phyloP scores from a whole-genome alignment of 2,113 vertebrate genomes.

The Rallus limicola region DNA sequence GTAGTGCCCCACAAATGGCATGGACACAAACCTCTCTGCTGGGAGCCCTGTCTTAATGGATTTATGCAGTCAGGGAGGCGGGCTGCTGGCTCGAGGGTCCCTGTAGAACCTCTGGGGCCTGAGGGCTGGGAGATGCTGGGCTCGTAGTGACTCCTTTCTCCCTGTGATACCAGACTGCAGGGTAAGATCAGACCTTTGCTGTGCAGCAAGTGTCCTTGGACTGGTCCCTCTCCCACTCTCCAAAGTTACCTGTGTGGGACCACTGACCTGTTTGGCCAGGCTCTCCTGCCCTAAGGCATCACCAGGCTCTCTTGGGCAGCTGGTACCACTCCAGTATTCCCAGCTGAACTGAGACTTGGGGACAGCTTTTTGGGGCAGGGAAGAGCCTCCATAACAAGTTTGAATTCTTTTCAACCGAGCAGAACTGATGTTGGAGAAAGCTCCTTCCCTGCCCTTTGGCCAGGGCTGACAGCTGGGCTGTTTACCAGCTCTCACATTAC shows the following conservation, averaged over 20 bases:
- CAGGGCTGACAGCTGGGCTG: not conserved
- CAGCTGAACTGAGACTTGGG: not conserved
- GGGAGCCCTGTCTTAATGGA: not conserved
- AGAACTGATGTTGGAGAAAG: constrained; percentile 29
- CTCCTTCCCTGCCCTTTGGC: constrained; percentile 8
- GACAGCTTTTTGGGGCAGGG: not conserved
- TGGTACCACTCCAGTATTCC: not conserved
- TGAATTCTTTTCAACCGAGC: not conserved
- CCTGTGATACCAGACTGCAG: accelerated
- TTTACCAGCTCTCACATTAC: constrained; percentile 62
- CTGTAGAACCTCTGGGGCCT: not conserved
- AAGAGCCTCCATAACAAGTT: not conserved
- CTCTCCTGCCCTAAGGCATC: not conserved
- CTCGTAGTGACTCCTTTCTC: not conserved
- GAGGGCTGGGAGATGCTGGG: not conserved
- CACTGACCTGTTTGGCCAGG: not conserved
- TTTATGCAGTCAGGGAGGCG: not conserved
- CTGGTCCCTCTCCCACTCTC: not conserved
- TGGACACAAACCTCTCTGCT: not conserved
- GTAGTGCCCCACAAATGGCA: not conserved
- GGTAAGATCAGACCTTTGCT: not conserved
- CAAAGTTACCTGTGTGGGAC: not conserved
- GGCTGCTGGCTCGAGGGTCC: not conserved
- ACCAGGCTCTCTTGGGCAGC: not conserved
- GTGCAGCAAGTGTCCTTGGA: not conserved